A percentile compares a stretch with the other conserved stretches of the same genome.
Conservation (phyloP, 2,797 vertebrate species). For the Molossus molossus region DNA sequence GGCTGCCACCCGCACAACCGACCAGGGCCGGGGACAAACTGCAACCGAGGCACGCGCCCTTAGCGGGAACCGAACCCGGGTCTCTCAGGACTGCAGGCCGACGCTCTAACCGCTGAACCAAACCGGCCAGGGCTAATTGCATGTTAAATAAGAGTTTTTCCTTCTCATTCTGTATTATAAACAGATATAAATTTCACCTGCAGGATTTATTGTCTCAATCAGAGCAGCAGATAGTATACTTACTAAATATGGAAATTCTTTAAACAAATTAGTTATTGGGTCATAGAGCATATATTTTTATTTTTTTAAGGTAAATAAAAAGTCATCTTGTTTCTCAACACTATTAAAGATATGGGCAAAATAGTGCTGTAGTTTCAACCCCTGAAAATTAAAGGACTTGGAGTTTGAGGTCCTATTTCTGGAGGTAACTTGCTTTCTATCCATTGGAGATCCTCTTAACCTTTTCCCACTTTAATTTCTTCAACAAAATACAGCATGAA, state of each 20-base stretch:
- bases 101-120: too few relatives aligned
- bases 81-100: too few relatives aligned
- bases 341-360: neutral
- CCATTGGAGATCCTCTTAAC: neutral
- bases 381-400: conserved; percentile 37
- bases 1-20: too few relatives aligned
- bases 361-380: neutral
- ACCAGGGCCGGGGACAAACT: too few relatives aligned
- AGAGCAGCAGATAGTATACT: conserved; percentile 35
- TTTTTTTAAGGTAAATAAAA: conserved; percentile 40
- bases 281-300: neutral
- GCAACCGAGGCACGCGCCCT: too few relatives aligned
- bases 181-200: conserved; percentile 36
- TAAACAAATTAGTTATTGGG: conserved; percentile 26
- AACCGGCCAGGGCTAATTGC: too few relatives aligned
- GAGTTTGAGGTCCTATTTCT: neutral
- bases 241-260: conserved; percentile 33
- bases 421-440: conserved; percentile 27
- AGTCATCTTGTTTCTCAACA: neutral
- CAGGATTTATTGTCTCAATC: conserved; percentile 47
- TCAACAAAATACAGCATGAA: conserved; percentile 29
- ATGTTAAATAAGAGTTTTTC: neutral
- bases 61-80: too few relatives aligned
- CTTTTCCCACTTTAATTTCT: conserved; percentile 34
- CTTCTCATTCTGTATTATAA: conserved; percentile 20